These are phyloP conservation scores for Paramormyrops hopkinsi DNA, from an alignment of 2,797 vertebrate species.

Conservation along the genomic window DNA sequence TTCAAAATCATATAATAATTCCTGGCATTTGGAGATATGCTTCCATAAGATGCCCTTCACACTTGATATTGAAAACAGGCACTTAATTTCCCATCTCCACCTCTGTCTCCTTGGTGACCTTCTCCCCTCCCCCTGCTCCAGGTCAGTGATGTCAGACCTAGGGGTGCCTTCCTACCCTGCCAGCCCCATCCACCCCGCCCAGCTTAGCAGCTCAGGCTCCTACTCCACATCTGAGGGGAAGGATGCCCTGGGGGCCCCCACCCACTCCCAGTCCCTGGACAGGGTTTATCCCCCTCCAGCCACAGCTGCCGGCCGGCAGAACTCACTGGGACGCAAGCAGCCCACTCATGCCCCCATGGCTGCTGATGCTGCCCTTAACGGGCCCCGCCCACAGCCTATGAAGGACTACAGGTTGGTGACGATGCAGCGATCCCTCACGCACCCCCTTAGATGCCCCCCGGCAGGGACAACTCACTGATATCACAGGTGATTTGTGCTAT, in stretches of 20 bases:
- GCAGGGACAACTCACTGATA: neutral
- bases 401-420: constrained; percentile 74
- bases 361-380: constrained; percentile 70
- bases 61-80: neutral
- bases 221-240: constrained; percentile 61
- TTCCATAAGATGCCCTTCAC: neutral
- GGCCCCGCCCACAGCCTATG: constrained; percentile 71
- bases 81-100: neutral
- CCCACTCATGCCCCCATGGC: constrained; percentile 61
- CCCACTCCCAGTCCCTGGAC: constrained; percentile 69
- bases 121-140: constrained; percentile 34
- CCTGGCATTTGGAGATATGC: neutral
- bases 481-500: neutral
- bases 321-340: constrained; percentile 71
- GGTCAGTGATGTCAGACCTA: constrained; percentile 71
- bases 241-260: constrained; percentile 62
- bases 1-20: neutral
- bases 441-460: neutral
- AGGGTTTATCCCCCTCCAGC: constrained; percentile 62
- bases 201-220: constrained; percentile 55
- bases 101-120: neutral
- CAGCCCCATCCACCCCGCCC: constrained; percentile 75
- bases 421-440: too few relatives aligned
- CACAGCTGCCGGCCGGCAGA: constrained; percentile 53
- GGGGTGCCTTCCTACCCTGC: constrained; percentile 76